A percentile compares a stretch with the other conserved stretches of the same genome.
Conservation (phyloP, 2,888 invertebrate species). For the Lepidonotus clava region DNA sequence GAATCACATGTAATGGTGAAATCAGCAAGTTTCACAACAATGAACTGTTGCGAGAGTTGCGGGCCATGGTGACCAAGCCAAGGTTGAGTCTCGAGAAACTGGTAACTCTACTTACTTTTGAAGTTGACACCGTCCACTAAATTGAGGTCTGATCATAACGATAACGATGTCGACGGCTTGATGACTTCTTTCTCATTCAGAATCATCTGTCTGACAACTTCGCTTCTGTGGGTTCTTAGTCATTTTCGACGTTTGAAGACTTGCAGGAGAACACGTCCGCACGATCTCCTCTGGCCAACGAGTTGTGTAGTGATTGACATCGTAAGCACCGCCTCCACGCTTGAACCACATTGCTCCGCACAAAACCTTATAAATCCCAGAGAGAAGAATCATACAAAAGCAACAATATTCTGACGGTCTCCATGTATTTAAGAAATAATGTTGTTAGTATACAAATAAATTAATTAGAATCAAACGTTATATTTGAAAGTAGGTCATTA, state of each 20-base stretch:
- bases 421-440: too few relatives aligned
- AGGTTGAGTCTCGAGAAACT: neutral
- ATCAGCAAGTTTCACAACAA: slow-evolving; percentile 2
- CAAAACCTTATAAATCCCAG: too few relatives aligned
- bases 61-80: neutral
- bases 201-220: neutral
- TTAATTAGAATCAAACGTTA: too few relatives aligned
- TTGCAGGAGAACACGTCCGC: neutral
- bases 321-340: slow-evolving; percentile 8
- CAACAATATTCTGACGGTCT: too few relatives aligned
- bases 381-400: too few relatives aligned
- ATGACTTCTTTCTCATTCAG: neutral
- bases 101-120: neutral
- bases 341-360: neutral
- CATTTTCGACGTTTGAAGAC: neutral
- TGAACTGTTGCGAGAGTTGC: neutral
- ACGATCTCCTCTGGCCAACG: neutral
- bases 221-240: neutral
- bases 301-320: slow-evolving; percentile 1
- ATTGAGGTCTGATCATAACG: neutral
- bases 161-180: neutral
- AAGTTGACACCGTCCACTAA: neutral
- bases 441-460: too few relatives aligned
- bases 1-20: neutral
- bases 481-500: too few relatives aligned